Evolutionary conservation across 2,888 invertebrate species (phyloP), one percentile per base, ranked within the genome.

Genomic region (Spodoptera exigua): DNA sequence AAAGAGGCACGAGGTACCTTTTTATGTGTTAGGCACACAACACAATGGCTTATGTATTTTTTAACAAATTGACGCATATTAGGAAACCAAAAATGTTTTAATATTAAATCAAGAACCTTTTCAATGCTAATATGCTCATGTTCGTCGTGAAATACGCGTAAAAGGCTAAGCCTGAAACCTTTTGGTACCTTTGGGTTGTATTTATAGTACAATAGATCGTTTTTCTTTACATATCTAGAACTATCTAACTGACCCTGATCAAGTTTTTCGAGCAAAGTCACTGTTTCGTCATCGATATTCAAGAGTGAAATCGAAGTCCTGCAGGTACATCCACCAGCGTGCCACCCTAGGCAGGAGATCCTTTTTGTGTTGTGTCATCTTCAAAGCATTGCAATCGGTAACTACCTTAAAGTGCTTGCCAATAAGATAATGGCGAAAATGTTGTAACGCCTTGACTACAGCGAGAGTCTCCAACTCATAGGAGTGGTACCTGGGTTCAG

Each of bases 151-250:
- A 44, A 44, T 21, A 27, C 27, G 13, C 36, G 36, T 36, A 36
- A 36, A 12, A 36, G 13, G 3, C 36, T 36, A n/a, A 36, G 13
- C 1, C 43, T 21, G 14, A 27, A 27, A 21, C 13, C 43, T 4
- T 21, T 44, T 13, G 43, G 43, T 13, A 44, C 27, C 9, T 44
- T 21, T 21, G 21, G 21, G 27, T 27, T 43, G 43, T 43, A 43
- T 13, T 43, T 43, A 13, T 43, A 43, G 18, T 44, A 44, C n/a
- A 44, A 13, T 13, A 44, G n/a, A 13, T 44, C 13, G 21, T 44
- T 44, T 27, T 21, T 21, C 43, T 44, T 44, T n/a, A 44, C 27
- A 27, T 14, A 44, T 3, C 44, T 21, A 21, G 21, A 43, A 44
- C 27, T 44, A 44, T 44, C 27, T 44, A 44, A 44, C 18, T 44